These are phyloP conservation scores for Syngnathus rostellatus DNA, from an alignment of 2,797 vertebrate species.

Conservation along the genomic window DNA sequence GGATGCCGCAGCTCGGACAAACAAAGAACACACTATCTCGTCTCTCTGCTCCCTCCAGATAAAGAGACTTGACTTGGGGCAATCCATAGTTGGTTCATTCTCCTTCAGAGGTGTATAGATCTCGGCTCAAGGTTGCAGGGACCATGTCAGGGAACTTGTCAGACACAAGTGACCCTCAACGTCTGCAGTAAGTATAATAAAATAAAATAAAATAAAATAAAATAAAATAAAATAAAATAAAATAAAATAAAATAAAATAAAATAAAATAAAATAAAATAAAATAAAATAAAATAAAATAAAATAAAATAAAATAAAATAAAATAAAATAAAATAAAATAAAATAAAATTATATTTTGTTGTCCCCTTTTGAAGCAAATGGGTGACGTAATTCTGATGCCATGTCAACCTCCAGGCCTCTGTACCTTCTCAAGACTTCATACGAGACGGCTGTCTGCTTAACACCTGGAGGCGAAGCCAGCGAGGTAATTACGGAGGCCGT, in stretches of 20 bases:
- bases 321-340: no score
- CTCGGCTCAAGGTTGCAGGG: neutral
- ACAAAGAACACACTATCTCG: conserved; percentile 7
- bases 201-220: no score
- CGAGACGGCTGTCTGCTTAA: conserved; percentile 61
- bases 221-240: no score
- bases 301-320: no score
- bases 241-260: no score
- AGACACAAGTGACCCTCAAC: neutral
- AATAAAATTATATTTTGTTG: neutral
- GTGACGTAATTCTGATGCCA: conserved; percentile 24
- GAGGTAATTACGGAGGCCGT: conserved; percentile 60
- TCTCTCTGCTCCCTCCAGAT: neutral
- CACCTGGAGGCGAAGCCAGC: conserved; percentile 63
- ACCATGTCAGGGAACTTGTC: neutral
- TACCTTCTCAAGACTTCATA: conserved; percentile 15
- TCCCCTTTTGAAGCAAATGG: conserved; percentile 1
- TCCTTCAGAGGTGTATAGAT: conserved; percentile 1
- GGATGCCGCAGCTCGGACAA: neutral
- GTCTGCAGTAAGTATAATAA: neutral
- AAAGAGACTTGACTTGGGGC: neutral
- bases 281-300: no score
- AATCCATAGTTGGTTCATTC: conserved; percentile 5
- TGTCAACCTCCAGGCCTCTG: conserved; percentile 3
- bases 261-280: no score